These are phyloP conservation scores for Hydropsyche betteni DNA, from an alignment of 2,888 invertebrate genomes.

Conservation along the genomic window DNA sequence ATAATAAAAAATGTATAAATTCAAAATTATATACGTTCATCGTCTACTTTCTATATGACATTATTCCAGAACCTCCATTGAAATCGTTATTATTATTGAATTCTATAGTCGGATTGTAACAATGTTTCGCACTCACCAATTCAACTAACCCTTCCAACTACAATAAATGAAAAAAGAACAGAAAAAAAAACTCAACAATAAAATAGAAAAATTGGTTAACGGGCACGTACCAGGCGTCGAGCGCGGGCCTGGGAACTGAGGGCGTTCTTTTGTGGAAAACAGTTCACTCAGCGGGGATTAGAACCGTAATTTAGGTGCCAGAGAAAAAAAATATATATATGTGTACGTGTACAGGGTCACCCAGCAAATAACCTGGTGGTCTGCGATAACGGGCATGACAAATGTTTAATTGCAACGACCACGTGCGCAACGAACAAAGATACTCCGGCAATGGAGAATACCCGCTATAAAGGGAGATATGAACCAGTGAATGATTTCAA, in stretches of 20 bases:
- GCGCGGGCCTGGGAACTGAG: not conserved
- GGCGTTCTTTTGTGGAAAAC: conserved; percentile 34
- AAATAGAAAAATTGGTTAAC: conserved; percentile 23
- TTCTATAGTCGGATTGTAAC: too few relatives aligned
- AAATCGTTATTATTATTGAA: too few relatives aligned
- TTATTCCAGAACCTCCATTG: too few relatives aligned
- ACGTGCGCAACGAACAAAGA: conserved; percentile 20
- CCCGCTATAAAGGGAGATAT: not conserved
- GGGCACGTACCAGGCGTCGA: not conserved
- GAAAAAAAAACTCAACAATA: conserved; percentile 1
- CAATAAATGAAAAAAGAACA: not conserved
- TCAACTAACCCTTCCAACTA: too few relatives aligned
- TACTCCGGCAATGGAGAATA: not conserved
- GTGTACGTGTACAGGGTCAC: conserved; percentile 3
- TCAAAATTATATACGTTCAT: too few relatives aligned
- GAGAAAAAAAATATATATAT: conserved; percentile 35
- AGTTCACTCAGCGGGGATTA: conserved; percentile 44
- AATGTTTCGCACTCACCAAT: too few relatives aligned
- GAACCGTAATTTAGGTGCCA: conserved; percentile 44
- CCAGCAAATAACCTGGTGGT: conserved; percentile 47
- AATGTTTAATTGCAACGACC: conserved; percentile 50
- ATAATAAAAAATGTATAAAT: too few relatives aligned
- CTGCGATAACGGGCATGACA: conserved; percentile 48
- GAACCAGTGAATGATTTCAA: too few relatives aligned
- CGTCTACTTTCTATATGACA: too few relatives aligned